These are phyloP conservation scores for Notarius lentiginosus DNA, from an alignment of 2,113 vertebrate species.

Conservation along the genomic window DNA sequence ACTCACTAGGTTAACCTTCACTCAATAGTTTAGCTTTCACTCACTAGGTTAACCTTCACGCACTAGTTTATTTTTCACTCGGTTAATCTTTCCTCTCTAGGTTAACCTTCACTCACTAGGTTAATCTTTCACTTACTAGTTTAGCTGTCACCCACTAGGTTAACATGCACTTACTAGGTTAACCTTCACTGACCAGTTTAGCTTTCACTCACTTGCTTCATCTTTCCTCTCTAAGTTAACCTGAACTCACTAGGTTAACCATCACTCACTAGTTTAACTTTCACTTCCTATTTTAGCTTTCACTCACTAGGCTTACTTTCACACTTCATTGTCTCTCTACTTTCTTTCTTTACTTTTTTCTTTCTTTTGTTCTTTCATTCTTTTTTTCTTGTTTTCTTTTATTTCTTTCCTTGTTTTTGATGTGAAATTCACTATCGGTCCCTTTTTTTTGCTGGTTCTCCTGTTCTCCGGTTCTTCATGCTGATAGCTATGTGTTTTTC, in stretches of 20 bases:
- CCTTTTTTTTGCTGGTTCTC: neutral
- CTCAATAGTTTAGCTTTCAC: too few relatives aligned
- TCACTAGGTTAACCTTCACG: neutral
- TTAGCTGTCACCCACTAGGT: neutral
- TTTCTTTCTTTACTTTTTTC: too few relatives aligned
- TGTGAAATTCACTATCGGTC: neutral
- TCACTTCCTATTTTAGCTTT: neutral
- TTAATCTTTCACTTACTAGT: neutral
- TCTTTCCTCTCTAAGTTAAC: neutral
- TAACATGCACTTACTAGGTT: neutral
- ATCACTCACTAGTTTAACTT: neutral
- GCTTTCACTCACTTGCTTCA: neutral
- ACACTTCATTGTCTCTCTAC: too few relatives aligned
- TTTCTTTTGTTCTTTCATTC: neutral
- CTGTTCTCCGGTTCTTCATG: neutral
- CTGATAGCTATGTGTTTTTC: conserved; percentile 59
- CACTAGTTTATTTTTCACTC: neutral
- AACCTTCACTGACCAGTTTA: neutral
- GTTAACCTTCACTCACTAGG: too few relatives aligned
- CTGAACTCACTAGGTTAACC: neutral
- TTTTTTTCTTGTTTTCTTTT: neutral
- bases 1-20: neutral
- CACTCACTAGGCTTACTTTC: neutral
- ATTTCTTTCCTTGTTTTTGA: neutral
- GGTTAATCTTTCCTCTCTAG: neutral